Conservation (phyloP, 2,888 invertebrate genomes). For the Polymixis flavicincta region DNA sequence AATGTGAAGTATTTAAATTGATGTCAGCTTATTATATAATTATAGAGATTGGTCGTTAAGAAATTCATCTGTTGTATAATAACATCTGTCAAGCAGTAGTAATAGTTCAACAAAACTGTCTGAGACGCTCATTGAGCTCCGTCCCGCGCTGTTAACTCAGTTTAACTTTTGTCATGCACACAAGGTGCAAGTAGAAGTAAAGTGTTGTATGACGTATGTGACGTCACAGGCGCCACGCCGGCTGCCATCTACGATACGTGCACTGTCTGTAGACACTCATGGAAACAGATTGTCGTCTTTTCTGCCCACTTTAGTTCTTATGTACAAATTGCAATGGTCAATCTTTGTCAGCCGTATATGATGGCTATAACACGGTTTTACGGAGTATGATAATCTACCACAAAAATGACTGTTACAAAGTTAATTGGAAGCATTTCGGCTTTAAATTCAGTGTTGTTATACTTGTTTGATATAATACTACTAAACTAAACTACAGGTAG, state of each 20-base stretch:
- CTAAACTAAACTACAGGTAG: no score
- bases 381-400: background rate
- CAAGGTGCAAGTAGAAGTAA: background rate
- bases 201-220: background rate
- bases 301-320: background rate
- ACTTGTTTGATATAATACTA: background rate
- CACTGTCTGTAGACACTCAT: background rate
- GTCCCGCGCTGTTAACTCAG: background rate
- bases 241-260: background rate
- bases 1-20: no score
- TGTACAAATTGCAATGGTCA: background rate
- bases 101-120: background rate
- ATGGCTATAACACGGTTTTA: background rate
- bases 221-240: slow-evolving; percentile 8
- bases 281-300: background rate
- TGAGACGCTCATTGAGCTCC: background rate
- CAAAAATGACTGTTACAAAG: background rate
- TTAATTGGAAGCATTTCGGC: background rate
- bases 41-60: no score
- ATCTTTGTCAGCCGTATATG: background rate
- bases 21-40: no score
- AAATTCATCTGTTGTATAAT: no score
- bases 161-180: background rate
- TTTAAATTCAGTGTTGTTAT: background rate
- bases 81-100: no score